Conservation (phyloP, 2,113 vertebrate species). For the Lampris incognitus region DNA sequence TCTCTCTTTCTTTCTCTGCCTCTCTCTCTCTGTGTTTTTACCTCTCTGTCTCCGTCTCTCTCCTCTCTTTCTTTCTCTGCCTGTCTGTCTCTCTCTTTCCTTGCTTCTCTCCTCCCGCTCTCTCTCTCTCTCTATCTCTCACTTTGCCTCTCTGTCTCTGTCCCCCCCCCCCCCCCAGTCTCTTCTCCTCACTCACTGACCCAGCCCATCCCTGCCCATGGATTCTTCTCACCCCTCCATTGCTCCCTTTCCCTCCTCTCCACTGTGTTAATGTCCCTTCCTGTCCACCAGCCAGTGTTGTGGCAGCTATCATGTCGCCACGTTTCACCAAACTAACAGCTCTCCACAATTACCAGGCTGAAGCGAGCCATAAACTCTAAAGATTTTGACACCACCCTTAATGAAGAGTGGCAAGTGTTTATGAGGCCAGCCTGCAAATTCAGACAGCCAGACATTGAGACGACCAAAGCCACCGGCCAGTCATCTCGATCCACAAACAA, state of each 20-base stretch:
- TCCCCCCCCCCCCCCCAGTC: conserved; percentile 2
- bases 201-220: not conserved
- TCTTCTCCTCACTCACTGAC: not conserved
- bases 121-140: conserved; percentile 15
- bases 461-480: conserved; percentile 1
- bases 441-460: not conserved
- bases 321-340: conserved; percentile 43
- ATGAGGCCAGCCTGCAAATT: conserved; percentile 16
- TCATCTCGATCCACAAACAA: conserved; percentile 10
- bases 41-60: too few species aligned
- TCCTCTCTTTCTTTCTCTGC: not conserved
- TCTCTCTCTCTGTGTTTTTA: not conserved
- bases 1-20: not conserved
- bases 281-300: conserved; percentile 39
- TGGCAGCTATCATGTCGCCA: conserved; percentile 67
- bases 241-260: conserved; percentile 48
- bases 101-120: conserved; percentile 1
- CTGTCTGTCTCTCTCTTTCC: not conserved
- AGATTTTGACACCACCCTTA: conserved; percentile 35
- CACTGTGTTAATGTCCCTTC: conserved; percentile 58
- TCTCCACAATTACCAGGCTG: conserved; percentile 64
- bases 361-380: conserved; percentile 60
- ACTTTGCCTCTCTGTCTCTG: not conserved
- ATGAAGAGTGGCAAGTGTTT: conserved; percentile 33
- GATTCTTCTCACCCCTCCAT: conserved; percentile 16